A percentile compares a stretch with the other conserved stretches of the same genome.
Evolutionary conservation across 92 coral and sea anemone genomes (phyloP).

Genomic region (Metridium senile): DNA sequence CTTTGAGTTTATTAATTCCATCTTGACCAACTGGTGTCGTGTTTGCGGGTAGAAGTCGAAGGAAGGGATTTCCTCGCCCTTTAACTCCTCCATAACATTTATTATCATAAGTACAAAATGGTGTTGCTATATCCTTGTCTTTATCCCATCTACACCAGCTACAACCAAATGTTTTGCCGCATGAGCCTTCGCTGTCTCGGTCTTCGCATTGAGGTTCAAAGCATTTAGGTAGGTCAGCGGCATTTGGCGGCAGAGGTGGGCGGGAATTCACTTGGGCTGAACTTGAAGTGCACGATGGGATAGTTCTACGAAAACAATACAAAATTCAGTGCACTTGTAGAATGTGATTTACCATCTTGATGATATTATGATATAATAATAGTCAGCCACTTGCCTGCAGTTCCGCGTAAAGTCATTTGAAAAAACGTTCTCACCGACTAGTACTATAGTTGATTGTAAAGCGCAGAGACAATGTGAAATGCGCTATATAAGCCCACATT

Average conservation of each 20-base stretch:
- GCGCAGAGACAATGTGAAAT: too few species aligned
- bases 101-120: constrained; percentile 40
- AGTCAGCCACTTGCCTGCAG: too few species aligned
- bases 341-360: too few species aligned
- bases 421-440: too few species aligned
- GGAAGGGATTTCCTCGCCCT: constrained; percentile 52
- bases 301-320: background rate
- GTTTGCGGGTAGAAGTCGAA: too few species aligned
- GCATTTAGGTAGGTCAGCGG: constrained; percentile 50
- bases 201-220: constrained; percentile 31
- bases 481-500: too few species aligned
- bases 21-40: background rate
- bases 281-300: constrained; percentile 52
- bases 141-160: constrained; percentile 53
- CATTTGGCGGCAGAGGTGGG: constrained; percentile 39
- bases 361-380: too few species aligned
- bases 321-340: too few species aligned
- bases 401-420: too few species aligned
- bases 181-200: constrained; percentile 29
- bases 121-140: constrained; percentile 30
- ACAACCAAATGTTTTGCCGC: constrained; percentile 55
- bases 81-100: constrained; percentile 53
- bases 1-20: background rate
- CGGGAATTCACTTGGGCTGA: constrained; percentile 32
- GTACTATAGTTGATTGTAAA: too few species aligned